Evolutionary conservation across 2,888 invertebrate species (phyloP), one percentile per base, ranked within the genome.

Genomic region (Drosophila rubida): DNA sequence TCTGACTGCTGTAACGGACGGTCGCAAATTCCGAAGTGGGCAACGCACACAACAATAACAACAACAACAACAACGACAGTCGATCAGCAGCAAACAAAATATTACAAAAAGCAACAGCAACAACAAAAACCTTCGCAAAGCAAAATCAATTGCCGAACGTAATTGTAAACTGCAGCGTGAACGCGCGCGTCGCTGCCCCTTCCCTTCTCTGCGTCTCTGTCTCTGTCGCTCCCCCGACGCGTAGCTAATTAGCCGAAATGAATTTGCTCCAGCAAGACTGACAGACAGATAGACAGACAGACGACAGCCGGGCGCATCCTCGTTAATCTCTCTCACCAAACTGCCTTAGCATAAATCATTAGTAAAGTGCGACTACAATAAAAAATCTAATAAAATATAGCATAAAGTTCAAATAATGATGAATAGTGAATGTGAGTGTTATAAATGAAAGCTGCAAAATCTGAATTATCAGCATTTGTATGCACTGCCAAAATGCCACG

Each of bases 1-100:
- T 75, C 81, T 76, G 89, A 88, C 88, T 81, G 83, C 86, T 86
- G 86, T 85, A 85, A 78, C 85, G 81, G 75, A 83, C 87, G 84
- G 89, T 88, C 86, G 89, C 87, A 85, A 75, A 74, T 65, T 65
- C 50, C 76, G 63, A 66, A 58, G 60, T 13, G 39, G 42, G 50
- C 53, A 54, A 50, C n/a, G 55, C 22, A 41, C 32, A 67, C 76
- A 63, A 63, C 69, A 75, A 61, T 62, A 30, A 32, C 30, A 30
- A 30, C 30, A n/a, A 37, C n/a, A 32, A 32, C n/a, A 68, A 78
- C 6, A 23, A 25, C 9, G 44, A 50, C 27, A 67, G 64, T 75
- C 75, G 74, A 76, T 69, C 76, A 76, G 66, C 69, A 75, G 65
- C 70, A 30, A 69, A 48, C 60, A 59, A 25, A 23, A 23, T 23